These are phyloP conservation scores for Psittacula derbiana DNA, from an alignment of 2,797 vertebrate genomes.

Conservation along the genomic window DNA sequence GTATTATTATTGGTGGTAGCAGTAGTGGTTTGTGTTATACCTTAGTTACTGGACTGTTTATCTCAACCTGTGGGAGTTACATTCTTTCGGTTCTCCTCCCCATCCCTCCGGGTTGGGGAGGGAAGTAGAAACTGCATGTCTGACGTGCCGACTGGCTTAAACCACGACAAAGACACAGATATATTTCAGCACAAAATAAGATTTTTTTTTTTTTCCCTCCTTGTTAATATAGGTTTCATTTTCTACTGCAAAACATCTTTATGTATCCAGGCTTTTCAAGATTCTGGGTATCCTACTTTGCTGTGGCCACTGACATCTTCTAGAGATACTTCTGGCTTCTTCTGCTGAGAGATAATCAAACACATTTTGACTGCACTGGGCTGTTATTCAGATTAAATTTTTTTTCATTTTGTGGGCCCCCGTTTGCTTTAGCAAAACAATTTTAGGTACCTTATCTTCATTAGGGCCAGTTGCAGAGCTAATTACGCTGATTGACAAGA, in stretches of 20 bases:
- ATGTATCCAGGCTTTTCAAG: background rate
- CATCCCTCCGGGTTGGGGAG: too few species aligned
- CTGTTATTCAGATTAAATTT: background rate
- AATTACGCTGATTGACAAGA: background rate
- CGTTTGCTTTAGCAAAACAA: background rate
- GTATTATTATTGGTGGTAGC: too few species aligned
- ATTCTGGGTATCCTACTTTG: background rate
- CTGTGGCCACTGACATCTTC: background rate
- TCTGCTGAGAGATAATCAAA: background rate
- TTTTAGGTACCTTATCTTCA: background rate
- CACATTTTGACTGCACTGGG: background rate
- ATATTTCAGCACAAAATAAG: conserved; percentile 27
- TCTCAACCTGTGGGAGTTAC: too few species aligned
- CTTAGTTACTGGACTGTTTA: too few species aligned
- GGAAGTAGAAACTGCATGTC: too few species aligned
- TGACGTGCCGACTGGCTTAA: too few species aligned
- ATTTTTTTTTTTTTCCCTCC: background rate
- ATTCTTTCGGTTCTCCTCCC: too few species aligned
- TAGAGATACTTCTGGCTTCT: background rate
- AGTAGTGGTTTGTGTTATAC: too few species aligned
- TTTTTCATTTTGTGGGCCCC: background rate
- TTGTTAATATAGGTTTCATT: background rate
- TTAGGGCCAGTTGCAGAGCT: background rate
- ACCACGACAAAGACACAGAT: background rate
- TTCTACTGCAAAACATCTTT: background rate